Evolutionary conservation across 2,797 vertebrate species (phyloP), one percentile per base, ranked within the genome.

Genomic region (Cirrhinus molitorella): DNA sequence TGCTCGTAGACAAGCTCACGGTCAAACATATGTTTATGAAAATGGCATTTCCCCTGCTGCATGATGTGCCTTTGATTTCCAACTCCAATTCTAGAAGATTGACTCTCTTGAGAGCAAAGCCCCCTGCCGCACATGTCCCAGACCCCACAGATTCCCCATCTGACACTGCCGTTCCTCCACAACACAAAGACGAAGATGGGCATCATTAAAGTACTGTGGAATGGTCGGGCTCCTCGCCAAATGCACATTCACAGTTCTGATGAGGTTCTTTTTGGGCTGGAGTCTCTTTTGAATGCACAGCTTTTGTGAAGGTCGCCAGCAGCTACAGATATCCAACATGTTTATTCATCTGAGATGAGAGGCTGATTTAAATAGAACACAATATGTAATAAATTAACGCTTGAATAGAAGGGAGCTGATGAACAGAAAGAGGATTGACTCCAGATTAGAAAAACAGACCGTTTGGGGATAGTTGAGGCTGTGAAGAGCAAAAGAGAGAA

Each of bases 291-390:
- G 34, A 83, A 92, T 88, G 89, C 85, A 88, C 90, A 88, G 91
- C 92, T 93, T 93, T 94, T 92, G 92, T 94, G 84, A 88, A 88
- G 80, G 86, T 83, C 88, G 86, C 91, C 89, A 90, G 91, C 90
- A 93, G 89, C 93, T 91, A 90, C 80, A 91, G 91, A 92, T 92
- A 94, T 91, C 91, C 90, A 91, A 91, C 89, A 88, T 91, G 93
- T 83, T 85, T 92, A 92, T 88, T 92, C 90, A 88, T 91, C 85
- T 88, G 85, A 83, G 81, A 80, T 49, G 76, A 88, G 91, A 88
- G 79, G 84, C 84, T 83, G 88, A 84, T 85, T 53, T 76, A 84
- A 89, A 83, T 85, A 78, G 70, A 81, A 88, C 83, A 89, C 88
- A 91, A 90, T 90, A 84, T 68, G 87, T 7, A 71, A 91, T 61